phyloP scores from a whole-genome alignment of 2,888 invertebrate genomes.

The Xestia c-nigrum region DNA sequence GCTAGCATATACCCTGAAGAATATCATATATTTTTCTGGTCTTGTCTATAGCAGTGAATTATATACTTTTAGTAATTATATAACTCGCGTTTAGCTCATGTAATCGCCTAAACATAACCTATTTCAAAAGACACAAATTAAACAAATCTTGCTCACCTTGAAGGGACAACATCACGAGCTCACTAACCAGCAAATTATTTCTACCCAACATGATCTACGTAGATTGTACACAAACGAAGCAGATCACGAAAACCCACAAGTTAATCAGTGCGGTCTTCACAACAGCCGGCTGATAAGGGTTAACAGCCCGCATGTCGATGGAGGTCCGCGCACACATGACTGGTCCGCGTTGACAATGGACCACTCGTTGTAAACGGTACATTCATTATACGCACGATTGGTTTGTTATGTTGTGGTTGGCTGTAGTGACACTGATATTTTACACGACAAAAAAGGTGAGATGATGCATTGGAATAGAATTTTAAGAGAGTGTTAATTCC shows the following conservation, averaged over 20 bases:
- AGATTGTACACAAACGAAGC: not conserved
- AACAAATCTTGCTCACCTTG: not conserved
- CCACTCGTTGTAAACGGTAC: not conserved
- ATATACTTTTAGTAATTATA: too few species aligned
- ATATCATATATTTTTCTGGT: too few species aligned
- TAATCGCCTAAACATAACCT: too few species aligned
- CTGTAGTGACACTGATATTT: not conserved
- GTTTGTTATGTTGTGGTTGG: not conserved
- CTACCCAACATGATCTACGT: not conserved
- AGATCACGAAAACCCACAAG: not conserved
- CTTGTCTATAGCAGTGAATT: too few species aligned
- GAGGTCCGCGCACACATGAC: conserved; percentile 7
- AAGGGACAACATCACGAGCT: not conserved
- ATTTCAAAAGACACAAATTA: too few species aligned
- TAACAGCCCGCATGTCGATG: conserved; percentile 34
- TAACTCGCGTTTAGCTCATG: too few species aligned
- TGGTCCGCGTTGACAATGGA: not conserved
- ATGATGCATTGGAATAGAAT: too few species aligned
- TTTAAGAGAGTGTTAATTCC: too few species aligned
- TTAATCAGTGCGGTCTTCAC: conserved; percentile 36
- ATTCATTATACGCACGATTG: conserved; percentile 3
- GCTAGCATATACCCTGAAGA: too few species aligned
- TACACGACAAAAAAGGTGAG: not conserved
- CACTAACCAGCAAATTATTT: not conserved
- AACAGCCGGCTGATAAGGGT: conserved; percentile 29